Percentiles rank a stretch among this genome's conserved stretches.
These are phyloP conservation scores for Montipora cactus DNA, from an alignment of 64 coral and sea anemone species.

Conservation along the genomic window DNA sequence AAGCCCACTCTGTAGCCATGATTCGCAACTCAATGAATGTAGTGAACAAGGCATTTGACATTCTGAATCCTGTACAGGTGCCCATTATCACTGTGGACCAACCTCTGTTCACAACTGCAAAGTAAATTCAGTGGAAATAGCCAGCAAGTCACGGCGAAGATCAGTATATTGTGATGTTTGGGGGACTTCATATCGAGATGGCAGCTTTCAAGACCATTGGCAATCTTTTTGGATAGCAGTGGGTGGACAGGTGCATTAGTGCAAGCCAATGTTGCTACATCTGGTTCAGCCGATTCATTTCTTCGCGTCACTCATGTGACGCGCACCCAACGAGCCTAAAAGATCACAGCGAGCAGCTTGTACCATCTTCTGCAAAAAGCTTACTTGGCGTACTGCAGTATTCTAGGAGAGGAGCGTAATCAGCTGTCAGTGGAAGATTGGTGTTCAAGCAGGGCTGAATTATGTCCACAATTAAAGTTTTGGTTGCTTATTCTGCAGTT, in stretches of 20 bases:
- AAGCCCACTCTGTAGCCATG: not conserved
- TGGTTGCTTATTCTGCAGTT: no score
- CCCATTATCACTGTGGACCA: constrained; percentile 33
- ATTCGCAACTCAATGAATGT: no score
- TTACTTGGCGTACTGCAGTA: no score
- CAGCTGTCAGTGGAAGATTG: no score
- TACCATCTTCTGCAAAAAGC: no score
- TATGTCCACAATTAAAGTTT: constrained; percentile 25
- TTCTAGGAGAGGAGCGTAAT: no score
- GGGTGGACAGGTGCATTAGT: not conserved
- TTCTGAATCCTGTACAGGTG: constrained; percentile 53
- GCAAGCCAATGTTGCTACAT: no score
- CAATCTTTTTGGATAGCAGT: not conserved
- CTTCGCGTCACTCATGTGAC: not conserved
- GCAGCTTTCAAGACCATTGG: not conserved
- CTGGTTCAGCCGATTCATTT: no score
- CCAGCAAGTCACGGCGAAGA: not conserved
- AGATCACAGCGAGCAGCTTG: constrained; percentile 6
- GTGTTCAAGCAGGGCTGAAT: no score
- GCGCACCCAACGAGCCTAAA: constrained; percentile 24
- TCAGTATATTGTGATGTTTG: no score
- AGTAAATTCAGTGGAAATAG: constrained; percentile 32
- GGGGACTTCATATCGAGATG: not conserved
- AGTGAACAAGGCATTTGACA: not conserved
- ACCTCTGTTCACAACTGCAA: not conserved